Evolutionary conservation across 2,797 vertebrate genomes (phyloP), one percentile per base, ranked within the genome.

Genomic region (Cynodonichthys magdalenae): DNA sequence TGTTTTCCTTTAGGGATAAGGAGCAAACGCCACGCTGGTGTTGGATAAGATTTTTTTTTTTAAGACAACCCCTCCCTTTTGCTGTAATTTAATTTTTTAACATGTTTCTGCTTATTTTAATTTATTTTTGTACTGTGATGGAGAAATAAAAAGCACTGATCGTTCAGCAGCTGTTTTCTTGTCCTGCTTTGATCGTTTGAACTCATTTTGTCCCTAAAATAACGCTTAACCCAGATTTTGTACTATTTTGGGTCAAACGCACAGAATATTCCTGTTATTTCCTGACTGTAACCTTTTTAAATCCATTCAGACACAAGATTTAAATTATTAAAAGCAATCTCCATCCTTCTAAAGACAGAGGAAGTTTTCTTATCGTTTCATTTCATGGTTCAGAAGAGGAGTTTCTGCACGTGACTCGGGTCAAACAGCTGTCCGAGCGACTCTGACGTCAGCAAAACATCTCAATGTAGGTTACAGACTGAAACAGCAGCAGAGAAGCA

Each of bases 61-160:
- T 12, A 12, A 46, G 36, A 39, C 11, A 12, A 10, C 3, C 36
- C 36, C 11, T 11, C 36, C 11, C 10, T 11, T 12, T 92, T 87
- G 85, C 87, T 94, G 90, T 93, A 90, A 89, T 80, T 82, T 71
- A 86, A 76, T 85, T 74, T 46, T 46, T 57, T 80, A 75, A 92
- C 95, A 95, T 84, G 87, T 89, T 93, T 91, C 91, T 94, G 91
- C 93, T 95, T 94, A 95, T 94, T 97, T 98, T 97, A 93, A 97
- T 98, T 99, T 99, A 98, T 97, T 98, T 99, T 99, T 99, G 97
- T 99, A 98, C 96, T 93, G 96, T 98, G 96, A 96, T 95, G 95
- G 85, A 90, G 95, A 77, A 98, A 96, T 97, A 97, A 99, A 99
- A 96, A 94, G 95, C 95, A 98, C 96, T 95, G 96, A 97, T 93